A percentile compares a stretch with the other conserved stretches of the same genome.
Evolutionary conservation across 2,113 vertebrate genomes (phyloP).

Genomic region (Varanus komodoensis): DNA sequence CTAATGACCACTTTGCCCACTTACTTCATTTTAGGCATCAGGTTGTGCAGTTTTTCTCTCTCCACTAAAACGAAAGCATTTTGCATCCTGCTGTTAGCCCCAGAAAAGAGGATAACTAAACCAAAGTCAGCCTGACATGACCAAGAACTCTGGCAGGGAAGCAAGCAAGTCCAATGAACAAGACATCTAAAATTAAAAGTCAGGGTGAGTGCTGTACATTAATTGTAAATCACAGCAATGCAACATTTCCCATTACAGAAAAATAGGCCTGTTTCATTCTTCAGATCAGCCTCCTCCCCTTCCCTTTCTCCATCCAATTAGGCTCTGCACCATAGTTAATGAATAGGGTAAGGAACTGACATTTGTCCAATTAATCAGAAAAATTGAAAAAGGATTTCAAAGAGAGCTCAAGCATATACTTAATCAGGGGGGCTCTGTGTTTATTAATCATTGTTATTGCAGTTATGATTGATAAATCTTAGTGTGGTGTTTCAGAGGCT

Average conservation of each 20-base stretch:
- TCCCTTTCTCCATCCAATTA: constrained; percentile 37
- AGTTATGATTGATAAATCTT: constrained; percentile 71
- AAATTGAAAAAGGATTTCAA: constrained; percentile 54
- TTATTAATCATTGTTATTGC: constrained; percentile 75
- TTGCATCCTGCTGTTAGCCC: not conserved
- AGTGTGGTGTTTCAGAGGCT: constrained; percentile 58
- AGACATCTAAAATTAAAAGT: constrained; percentile 55
- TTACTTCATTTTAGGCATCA: constrained; percentile 54
- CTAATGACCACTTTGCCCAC: constrained; percentile 66
- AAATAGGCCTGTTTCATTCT: constrained; percentile 65
- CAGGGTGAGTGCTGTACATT: constrained; percentile 56
- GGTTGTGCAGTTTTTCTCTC: constrained; percentile 52
- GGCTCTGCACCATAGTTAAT: constrained; percentile 38
- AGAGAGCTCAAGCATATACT: constrained; percentile 61
- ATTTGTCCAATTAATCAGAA: constrained; percentile 64
- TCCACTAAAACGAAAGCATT: constrained; percentile 58
- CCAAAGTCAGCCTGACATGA: constrained; percentile 68
- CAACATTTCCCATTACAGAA: constrained; percentile 53
- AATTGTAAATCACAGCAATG: constrained; percentile 62
- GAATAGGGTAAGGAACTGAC: constrained; percentile 47
- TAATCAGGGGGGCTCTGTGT: constrained; percentile 66
- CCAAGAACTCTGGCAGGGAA: constrained; percentile 60
- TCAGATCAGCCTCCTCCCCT: constrained; percentile 18
- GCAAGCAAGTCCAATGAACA: constrained; percentile 41
- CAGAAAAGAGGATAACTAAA: constrained; percentile 59